Conservation (phyloP, 2,888 invertebrate genomes). For the Eumacrocentrus americanus region DNA sequence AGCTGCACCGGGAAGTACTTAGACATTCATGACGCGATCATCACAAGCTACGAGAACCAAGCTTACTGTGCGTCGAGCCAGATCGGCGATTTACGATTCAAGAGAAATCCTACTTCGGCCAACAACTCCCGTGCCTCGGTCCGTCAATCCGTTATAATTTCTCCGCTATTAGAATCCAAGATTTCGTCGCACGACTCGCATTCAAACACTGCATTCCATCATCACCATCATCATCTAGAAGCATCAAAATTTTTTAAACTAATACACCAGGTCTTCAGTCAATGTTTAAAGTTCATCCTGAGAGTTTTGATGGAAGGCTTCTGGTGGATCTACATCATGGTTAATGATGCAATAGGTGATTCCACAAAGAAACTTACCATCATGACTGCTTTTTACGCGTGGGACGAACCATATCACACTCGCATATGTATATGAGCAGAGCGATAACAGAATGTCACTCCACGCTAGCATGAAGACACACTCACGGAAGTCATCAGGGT, state of each 20-base stretch:
- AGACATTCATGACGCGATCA: constrained; percentile 47
- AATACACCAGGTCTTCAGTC: too few relatives aligned
- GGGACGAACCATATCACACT: constrained; percentile 19
- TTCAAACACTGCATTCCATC: constrained; percentile 51
- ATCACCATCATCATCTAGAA: neutral
- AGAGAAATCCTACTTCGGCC: constrained; percentile 47
- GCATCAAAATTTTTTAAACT: too few relatives aligned
- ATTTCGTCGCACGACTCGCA: constrained; percentile 56
- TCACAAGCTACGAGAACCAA: constrained; percentile 21
- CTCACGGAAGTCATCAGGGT: constrained; percentile 5
- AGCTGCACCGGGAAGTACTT: constrained; percentile 53
- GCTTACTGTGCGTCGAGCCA: constrained; percentile 35
- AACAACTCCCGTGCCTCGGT: constrained; percentile 40
- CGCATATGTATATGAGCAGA: constrained; percentile 7
- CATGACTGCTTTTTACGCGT: constrained; percentile 13
- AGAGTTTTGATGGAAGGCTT: too few relatives aligned
- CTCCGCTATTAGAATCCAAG: constrained; percentile 61
- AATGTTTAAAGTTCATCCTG: too few relatives aligned
- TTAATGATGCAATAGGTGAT: too few relatives aligned
- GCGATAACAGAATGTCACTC: constrained; percentile 21
- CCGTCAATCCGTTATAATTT: constrained; percentile 61
- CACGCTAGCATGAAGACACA: constrained; percentile 1
- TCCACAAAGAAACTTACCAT: constrained; percentile 15
- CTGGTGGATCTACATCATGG: too few relatives aligned
- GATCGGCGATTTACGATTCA: constrained; percentile 53